A percentile compares a stretch with the other conserved stretches of the same genome.
Evolutionary conservation across 1,140 invertebrate genomes (phyloP).

Genomic region (Drosophila ohnishii): DNA sequence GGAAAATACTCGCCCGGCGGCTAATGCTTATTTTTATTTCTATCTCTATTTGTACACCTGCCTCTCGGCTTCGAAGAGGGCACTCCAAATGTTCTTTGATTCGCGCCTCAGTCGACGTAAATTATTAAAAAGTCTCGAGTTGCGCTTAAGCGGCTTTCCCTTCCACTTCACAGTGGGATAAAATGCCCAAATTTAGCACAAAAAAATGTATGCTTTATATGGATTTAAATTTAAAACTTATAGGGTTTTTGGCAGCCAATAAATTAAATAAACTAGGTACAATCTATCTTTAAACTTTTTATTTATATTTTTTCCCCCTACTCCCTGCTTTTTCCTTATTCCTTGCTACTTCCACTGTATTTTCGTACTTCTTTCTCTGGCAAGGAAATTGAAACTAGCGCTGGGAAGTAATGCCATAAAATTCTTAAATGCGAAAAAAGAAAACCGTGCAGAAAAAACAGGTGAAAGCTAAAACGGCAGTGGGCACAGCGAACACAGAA

Average conservation of each 20-base stretch:
- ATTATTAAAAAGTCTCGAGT: constrained; percentile 76
- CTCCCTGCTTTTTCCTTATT: background rate
- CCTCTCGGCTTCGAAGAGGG: constrained; percentile 25
- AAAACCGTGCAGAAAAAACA: constrained; percentile 13
- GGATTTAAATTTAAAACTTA: background rate
- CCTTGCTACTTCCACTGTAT: background rate
- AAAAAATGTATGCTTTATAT: background rate
- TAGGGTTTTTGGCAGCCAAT: background rate
- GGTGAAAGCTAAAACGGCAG: background rate
- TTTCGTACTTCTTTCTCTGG: constrained; percentile 8
- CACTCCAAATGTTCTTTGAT: constrained; percentile 61
- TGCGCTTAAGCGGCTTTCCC: constrained; percentile 68
- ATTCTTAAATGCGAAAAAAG: constrained; percentile 52
- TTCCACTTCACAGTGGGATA: constrained; percentile 16
- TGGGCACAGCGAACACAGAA: constrained; percentile 22
- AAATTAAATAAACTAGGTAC: too few relatives aligned
- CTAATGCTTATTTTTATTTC: constrained; percentile 60
- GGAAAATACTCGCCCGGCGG: constrained; percentile 24
- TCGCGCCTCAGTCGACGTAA: constrained; percentile 54
- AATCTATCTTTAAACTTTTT: too few relatives aligned
- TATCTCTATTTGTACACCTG: constrained; percentile 61
- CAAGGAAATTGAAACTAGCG: constrained; percentile 51
- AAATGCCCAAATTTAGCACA: accelerated
- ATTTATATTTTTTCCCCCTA: background rate
- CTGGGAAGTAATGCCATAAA: constrained; percentile 23